Evolutionary conservation across 2,113 vertebrate species (phyloP).

Genomic region (Salvelinus alpinus): DNA sequence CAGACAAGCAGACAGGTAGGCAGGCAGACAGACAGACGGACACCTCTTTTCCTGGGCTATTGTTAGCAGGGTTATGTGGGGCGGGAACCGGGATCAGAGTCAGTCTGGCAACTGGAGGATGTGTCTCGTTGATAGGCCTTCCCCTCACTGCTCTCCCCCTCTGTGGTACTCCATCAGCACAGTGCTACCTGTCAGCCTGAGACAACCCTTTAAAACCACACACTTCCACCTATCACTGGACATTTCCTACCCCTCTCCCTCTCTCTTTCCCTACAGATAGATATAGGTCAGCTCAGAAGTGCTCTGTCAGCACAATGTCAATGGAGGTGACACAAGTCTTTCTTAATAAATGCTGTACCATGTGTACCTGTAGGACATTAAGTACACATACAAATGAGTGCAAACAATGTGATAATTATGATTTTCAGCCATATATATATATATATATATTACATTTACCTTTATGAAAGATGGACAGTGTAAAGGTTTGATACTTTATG

Average conservation of each 20-base stretch:
- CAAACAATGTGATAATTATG: background rate
- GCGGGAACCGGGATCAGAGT: background rate
- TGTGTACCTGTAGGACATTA: background rate
- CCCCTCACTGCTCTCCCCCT: slow-evolving; percentile 10
- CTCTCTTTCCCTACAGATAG: background rate
- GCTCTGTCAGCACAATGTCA: slow-evolving; percentile 9
- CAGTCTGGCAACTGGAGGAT: slow-evolving; percentile 48
- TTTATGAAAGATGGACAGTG: no score
- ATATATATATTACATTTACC: no score
- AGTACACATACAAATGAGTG: background rate
- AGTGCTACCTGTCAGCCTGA: slow-evolving; percentile 40
- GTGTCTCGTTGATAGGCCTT: slow-evolving; percentile 33
- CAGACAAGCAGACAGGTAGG: no score
- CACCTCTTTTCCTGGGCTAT: slow-evolving; percentile 20
- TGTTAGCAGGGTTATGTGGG: background rate
- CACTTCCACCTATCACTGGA: slow-evolving; percentile 39
- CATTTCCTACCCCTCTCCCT: slow-evolving; percentile 25
- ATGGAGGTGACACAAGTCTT: background rate
- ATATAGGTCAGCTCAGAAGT: background rate
- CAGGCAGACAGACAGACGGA: no score
- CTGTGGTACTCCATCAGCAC: slow-evolving; percentile 17
- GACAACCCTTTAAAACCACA: slow-evolving; percentile 37
- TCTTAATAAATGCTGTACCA: background rate
- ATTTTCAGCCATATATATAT: no score
- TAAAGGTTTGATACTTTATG: no score